Base-by-base conservation (phyloP, 2,797 vertebrate genomes). In the Coreius guichenoti region DNA sequence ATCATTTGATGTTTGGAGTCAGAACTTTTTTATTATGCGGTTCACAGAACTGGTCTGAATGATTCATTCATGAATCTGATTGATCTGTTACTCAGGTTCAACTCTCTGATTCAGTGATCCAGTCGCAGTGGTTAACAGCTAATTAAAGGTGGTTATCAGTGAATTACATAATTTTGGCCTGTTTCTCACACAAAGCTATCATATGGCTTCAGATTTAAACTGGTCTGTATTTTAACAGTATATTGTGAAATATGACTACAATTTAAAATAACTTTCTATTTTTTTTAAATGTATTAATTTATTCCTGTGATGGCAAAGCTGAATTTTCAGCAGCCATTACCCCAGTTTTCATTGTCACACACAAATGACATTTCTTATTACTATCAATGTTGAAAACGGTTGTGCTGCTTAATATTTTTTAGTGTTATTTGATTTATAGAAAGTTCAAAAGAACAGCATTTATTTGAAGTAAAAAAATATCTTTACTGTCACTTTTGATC, bases 21-120 rank as follows among this genome's bases (percentile, higher is more conserved):
- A 23, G 3, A 54, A 33, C 23, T 19, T 63, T 26, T 65, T 33
- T 63, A 70, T 70, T 1, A 43, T 43, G 36, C 4, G 5, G 8
- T 79, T 29, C 39, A 47, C 17, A 79, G 17, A 65, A 47, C 58
- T 21, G n/a, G n/a, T 31, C 58, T 61, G 8, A 63, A 65, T 79
- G n/a, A 79, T 31, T 47, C 14, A 19, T 65, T 79, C n/a, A 65
- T 65, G 39, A 79, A 79, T 63, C 36, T 54, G 29, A 36, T 19
- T 33, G 17, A 33, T 75, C 72, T 1, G 5, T 74, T n/a, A 43
- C 31, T 61, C 36, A 43, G 9, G 33, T 45, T 43, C 23, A 61
- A 13, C 5, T 54, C 19, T 72, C 8, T 21, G 49, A 54, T 56
- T 76, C 29, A 76, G 73, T 75, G 29, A 75, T 76, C 29, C 49